A percentile compares a stretch with the other conserved stretches of the same genome.
Conservation (phyloP, 2,888 invertebrate genomes). For the Tenthredo amoena region DNA sequence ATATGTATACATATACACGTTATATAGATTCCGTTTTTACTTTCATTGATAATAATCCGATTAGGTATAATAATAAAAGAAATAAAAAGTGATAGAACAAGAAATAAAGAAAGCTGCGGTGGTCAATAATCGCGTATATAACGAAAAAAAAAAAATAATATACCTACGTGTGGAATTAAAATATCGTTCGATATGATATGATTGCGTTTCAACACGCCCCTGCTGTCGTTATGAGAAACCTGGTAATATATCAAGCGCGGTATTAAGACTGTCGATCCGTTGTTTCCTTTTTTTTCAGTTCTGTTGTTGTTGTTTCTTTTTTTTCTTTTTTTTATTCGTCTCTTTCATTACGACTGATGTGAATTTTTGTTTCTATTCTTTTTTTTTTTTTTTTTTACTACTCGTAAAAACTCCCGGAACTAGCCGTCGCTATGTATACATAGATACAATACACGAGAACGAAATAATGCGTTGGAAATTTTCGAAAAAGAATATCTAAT, state of each 20-base stretch:
- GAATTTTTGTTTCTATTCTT: not conserved
- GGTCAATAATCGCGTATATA: not conserved
- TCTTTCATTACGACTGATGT: not conserved
- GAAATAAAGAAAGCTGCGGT: not conserved
- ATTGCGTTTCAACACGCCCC: constrained; percentile 13
- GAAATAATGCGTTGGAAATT: not conserved
- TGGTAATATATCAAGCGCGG: constrained; percentile 28
- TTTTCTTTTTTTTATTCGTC: not conserved
- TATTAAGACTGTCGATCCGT: constrained; percentile 14
- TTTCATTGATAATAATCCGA: not conserved
- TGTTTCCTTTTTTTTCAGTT: not conserved
- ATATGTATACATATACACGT: not conserved
- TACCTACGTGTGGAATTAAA: constrained; percentile 29
- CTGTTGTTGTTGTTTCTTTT: not conserved
- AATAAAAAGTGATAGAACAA: not conserved
- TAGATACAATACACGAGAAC: not conserved
- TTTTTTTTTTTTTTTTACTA: not conserved
- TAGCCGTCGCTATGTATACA: not conserved
- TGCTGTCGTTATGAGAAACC: constrained; percentile 33
- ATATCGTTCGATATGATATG: constrained; percentile 37
- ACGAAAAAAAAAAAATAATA: not conserved
- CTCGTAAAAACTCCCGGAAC: not conserved
- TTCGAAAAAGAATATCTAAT: not conserved
- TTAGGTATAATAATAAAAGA: not conserved
- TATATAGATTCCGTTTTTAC: not conserved